Percentiles rank a stretch among this genome's conserved stretches.
phyloP scores from a whole-genome alignment of 1,140 invertebrate genomes.

The Drosophila repleta region DNA sequence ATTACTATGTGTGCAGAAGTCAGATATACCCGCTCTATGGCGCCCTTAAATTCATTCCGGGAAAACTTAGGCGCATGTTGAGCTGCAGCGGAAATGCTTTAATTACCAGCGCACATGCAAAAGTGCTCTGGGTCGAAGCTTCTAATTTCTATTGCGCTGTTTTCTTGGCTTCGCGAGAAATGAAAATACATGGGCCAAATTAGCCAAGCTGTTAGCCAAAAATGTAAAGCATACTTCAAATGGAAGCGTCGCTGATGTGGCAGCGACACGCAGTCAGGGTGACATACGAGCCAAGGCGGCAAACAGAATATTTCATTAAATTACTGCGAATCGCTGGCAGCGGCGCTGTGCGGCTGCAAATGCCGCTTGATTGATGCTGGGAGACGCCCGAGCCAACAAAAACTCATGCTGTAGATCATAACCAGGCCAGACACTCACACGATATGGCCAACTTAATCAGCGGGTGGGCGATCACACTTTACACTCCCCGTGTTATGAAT shows the following conservation, averaged over 20 bases:
- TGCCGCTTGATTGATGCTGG: constrained; percentile 67
- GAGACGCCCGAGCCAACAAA: not conserved
- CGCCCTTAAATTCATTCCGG: constrained; percentile 12
- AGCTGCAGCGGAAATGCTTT: constrained; percentile 67
- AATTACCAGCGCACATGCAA: constrained; percentile 65
- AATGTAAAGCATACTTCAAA: constrained; percentile 64
- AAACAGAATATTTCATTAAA: constrained; percentile 76
- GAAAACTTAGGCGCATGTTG: constrained; percentile 22
- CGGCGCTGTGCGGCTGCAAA: constrained; percentile 35
- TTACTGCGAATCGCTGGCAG: constrained; percentile 58
- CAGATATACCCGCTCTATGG: not conserved
- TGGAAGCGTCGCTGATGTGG: constrained; percentile 32
- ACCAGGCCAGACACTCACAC: not conserved
- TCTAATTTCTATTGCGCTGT: constrained; percentile 20
- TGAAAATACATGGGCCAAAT: constrained; percentile 58
- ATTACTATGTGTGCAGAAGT: not conserved
- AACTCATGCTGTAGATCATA: not conserved
- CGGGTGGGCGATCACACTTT: constrained; percentile 56
- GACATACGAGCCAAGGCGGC: constrained; percentile 45
- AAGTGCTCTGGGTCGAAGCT: constrained; percentile 13
- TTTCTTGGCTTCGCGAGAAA: constrained; percentile 20
- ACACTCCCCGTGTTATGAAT: constrained; percentile 66
- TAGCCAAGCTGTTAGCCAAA: constrained; percentile 57
- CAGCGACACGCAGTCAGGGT: constrained; percentile 3
- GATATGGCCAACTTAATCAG: constrained; percentile 60